A percentile compares a stretch with the other conserved stretches of the same genome.
Conservation (phyloP, 2,113 vertebrate genomes). For the Hassar affinis region DNA sequence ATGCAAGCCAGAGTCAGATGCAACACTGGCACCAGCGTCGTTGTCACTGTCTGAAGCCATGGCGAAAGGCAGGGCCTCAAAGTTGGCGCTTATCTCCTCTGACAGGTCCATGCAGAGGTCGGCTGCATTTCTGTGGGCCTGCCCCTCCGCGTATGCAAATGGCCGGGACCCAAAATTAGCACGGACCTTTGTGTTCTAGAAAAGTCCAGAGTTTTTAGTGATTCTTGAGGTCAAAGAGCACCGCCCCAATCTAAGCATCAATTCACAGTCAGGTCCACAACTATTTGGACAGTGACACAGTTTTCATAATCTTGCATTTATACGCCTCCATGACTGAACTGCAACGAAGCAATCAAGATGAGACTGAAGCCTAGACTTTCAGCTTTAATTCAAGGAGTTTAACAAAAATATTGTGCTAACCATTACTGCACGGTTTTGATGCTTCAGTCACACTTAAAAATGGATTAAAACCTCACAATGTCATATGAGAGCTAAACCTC, state of each 20-base stretch:
- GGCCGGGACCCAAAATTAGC: constrained; percentile 92
- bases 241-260: background rate
- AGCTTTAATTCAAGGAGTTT: too few species aligned
- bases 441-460: background rate
- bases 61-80: constrained; percentile 94
- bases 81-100: constrained; percentile 97
- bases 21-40: constrained; percentile 91
- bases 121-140: constrained; percentile 93
- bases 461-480: background rate
- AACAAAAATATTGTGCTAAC: too few species aligned
- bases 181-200: constrained; percentile 93
- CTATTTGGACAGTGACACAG: too few species aligned
- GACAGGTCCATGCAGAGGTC: constrained; percentile 93
- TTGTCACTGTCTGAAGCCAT: constrained; percentile 99
- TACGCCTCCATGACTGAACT: too few species aligned
- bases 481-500: background rate
- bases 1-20: constrained; percentile 89
- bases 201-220: background rate
- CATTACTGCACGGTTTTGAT: too few species aligned
- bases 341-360: too few species aligned
- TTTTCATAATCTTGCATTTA: too few species aligned
- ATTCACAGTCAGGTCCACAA: background rate
- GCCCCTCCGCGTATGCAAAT: constrained; percentile 92
- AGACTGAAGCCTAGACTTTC: too few species aligned
- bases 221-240: background rate